phyloP scores from a whole-genome alignment of 2,888 invertebrate species.

The Tachina lurida region DNA sequence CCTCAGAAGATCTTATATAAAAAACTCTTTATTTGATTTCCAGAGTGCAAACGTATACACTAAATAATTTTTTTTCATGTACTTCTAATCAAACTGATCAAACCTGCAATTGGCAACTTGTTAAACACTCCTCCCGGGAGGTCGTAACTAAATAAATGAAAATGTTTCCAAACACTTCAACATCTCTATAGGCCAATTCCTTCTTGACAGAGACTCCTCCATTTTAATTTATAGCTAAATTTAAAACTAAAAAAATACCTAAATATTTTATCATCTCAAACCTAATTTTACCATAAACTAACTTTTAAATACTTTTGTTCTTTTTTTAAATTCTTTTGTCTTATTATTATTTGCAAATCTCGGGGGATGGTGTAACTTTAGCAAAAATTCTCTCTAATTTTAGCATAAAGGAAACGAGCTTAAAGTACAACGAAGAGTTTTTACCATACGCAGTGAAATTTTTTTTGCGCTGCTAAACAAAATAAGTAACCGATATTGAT shows the following conservation, averaged over 20 bases:
- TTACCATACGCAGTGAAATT: conserved; percentile 31
- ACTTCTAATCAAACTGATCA: not conserved
- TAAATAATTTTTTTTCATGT: conserved; percentile 4
- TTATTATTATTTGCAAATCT: conserved; percentile 45
- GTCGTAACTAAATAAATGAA: conserved; percentile 27
- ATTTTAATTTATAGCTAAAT: not conserved
- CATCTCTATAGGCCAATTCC: conserved; percentile 10
- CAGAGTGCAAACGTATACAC: not conserved
- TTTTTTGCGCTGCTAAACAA: conserved; percentile 18
- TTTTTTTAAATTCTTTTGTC: conserved; percentile 38
- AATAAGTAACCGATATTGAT: conserved; percentile 62
- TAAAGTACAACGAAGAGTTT: conserved; percentile 1
- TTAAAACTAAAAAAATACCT: not conserved
- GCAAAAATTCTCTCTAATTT: conserved; percentile 39
- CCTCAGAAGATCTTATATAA: no score
- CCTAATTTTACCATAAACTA: conserved; percentile 30
- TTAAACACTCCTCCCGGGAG: conserved; percentile 33
- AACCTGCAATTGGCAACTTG: conserved; percentile 8
- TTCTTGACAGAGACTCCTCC: not conserved
- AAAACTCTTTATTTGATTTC: no score
- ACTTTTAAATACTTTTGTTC: conserved; percentile 10
- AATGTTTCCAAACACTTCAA: conserved; percentile 48
- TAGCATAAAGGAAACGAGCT: not conserved
- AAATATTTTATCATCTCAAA: conserved; percentile 7
- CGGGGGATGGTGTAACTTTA: conserved; percentile 44